A percentile compares a stretch with the other conserved stretches of the same genome.
Conservation (phyloP, 2,888 invertebrate species). For the Timema podura region DNA sequence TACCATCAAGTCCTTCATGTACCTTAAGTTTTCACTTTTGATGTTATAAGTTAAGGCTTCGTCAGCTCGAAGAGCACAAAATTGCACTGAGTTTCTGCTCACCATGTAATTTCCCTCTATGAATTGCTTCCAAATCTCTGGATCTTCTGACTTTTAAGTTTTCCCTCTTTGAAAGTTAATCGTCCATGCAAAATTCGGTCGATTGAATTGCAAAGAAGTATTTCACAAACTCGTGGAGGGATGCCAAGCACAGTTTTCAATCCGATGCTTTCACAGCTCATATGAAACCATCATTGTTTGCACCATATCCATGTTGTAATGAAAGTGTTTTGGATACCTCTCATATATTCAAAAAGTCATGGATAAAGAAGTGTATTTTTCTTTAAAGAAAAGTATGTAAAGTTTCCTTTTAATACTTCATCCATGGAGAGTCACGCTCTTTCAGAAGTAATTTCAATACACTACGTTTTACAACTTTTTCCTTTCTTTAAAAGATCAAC, state of each 20-base stretch:
- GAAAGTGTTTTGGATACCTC: too few relatives aligned
- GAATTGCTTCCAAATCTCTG: neutral
- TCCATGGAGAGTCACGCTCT: too few relatives aligned
- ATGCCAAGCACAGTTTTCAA: neutral
- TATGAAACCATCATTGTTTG: neutral
- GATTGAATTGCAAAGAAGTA: neutral
- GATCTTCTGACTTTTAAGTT: neutral
- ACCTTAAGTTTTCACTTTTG: neutral
- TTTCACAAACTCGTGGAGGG: neutral
- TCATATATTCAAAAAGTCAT: too few relatives aligned
- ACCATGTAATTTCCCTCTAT: neutral
- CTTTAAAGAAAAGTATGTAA: too few relatives aligned
- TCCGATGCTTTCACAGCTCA: neutral
- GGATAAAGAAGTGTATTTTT: too few relatives aligned
- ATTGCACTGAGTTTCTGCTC: neutral
- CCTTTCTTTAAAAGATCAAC: too few relatives aligned
- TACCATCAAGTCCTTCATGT: neutral
- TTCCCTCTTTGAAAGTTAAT: neutral
- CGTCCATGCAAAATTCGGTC: neutral
- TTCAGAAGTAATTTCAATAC: too few relatives aligned
- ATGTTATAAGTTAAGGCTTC: neutral
- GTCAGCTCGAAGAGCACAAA: neutral
- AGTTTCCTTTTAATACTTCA: too few relatives aligned
- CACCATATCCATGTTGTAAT: too few relatives aligned
- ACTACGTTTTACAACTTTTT: too few relatives aligned